Percentiles rank a stretch among this genome's conserved stretches.
These are phyloP conservation scores for Alitta virens DNA, from an alignment of 2,888 invertebrate genomes.

Conservation along the genomic window DNA sequence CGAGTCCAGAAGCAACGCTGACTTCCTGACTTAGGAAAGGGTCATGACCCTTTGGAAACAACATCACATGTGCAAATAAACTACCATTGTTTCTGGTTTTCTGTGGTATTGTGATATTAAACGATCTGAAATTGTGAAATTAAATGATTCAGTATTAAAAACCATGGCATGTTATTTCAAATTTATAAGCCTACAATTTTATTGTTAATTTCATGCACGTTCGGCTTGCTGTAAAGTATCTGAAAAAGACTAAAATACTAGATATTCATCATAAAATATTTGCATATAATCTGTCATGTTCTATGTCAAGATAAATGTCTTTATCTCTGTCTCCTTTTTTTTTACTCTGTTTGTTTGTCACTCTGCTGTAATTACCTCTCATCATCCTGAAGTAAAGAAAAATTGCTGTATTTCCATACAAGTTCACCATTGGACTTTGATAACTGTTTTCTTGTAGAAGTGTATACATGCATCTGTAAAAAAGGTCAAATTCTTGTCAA, in stretches of 20 bases:
- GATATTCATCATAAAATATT: no score
- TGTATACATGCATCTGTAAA: conserved; percentile 42
- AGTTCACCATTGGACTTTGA: conserved; percentile 31
- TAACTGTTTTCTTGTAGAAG: conserved; percentile 30
- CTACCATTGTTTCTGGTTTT: conserved; percentile 82
- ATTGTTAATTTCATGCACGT: no score
- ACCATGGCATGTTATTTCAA: no score
- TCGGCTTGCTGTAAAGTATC: no score
- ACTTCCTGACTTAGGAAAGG: conserved; percentile 65
- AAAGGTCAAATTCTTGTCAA: conserved; percentile 16
- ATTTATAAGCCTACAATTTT: no score
- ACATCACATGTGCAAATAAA: conserved; percentile 73
- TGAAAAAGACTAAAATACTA: no score
- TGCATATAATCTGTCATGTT: no score
- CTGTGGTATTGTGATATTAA: conserved; percentile 63
- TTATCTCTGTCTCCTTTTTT: no score
- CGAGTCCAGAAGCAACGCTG: conserved; percentile 64
- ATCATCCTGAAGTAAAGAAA: conserved; percentile 31
- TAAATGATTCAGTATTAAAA: no score
- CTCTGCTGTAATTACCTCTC: conserved; percentile 16
- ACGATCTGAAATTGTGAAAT: no score
- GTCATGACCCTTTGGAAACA: conserved; percentile 59
- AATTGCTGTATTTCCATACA: conserved; percentile 43
- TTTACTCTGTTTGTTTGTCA: no score
- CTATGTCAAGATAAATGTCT: no score